Conservation (phyloP, 1,140 invertebrate genomes). For the Hetaerina americana region DNA sequence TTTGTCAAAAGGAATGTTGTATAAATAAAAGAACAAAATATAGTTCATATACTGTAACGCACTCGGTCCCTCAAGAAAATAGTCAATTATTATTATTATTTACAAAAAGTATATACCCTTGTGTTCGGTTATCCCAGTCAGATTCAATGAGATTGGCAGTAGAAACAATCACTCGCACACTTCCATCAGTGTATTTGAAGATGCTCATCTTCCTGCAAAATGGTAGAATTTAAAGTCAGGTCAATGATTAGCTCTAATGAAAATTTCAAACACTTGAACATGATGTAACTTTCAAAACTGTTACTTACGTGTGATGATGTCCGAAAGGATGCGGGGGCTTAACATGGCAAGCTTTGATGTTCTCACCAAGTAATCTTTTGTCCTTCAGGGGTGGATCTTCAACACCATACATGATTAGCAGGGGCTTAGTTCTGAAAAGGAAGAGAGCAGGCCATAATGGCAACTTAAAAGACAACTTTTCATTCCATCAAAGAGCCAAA, state of each 20-base stretch:
- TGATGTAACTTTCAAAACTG: too few relatives aligned
- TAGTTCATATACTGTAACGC: conserved; percentile 9
- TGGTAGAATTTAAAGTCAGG: too few relatives aligned
- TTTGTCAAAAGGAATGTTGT: too few relatives aligned
- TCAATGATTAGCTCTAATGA: too few relatives aligned
- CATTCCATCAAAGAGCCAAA: too few relatives aligned
- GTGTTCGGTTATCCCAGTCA: conserved; percentile 90
- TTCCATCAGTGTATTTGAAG: conserved; percentile 65
- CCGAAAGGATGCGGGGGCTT: conserved; percentile 67
- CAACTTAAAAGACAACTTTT: too few relatives aligned
- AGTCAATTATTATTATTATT: too few relatives aligned
- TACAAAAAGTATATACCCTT: too few relatives aligned
- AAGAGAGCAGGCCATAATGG: neutral
- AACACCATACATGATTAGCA: conserved; percentile 68
- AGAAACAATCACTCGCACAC: conserved; percentile 72
- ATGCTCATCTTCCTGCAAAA: conserved; percentile 75
- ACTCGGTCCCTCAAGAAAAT: too few relatives aligned
- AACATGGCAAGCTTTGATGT: conserved; percentile 52
- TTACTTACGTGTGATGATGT: conserved; percentile 71
- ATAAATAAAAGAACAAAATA: conserved; percentile 12
- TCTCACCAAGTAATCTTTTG: conserved; percentile 38
- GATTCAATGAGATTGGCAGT: conserved; percentile 83
- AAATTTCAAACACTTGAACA: too few relatives aligned
- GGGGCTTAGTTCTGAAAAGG: conserved; percentile 43
- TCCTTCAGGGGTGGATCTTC: conserved; percentile 43